Evolutionary conservation across 2,797 vertebrate species (phyloP).

Genomic region (Propithecus perrieri): DNA sequence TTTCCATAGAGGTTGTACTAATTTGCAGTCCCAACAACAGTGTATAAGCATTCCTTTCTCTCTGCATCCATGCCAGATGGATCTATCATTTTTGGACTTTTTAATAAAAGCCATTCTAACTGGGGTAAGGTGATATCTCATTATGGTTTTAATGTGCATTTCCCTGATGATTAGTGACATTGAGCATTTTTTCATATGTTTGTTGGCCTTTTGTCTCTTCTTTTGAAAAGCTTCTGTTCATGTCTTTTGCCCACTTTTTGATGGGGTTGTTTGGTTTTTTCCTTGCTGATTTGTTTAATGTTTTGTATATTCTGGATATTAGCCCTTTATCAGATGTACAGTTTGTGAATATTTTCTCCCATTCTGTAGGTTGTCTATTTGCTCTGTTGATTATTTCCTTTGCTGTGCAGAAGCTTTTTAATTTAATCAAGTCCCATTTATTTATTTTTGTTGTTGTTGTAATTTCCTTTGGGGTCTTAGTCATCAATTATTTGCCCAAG

Average conservation of each 20-base stretch:
- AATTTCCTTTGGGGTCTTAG: neutral
- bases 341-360: neutral
- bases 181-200: neutral
- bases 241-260: neutral
- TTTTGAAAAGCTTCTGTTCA: neutral
- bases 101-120: neutral
- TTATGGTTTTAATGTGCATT: neutral
- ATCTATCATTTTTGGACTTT: neutral
- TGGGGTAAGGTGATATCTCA: neutral
- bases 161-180: neutral
- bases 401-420: neutral
- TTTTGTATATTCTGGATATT: neutral
- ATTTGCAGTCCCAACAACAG: neutral
- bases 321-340: neutral
- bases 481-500: neutral
- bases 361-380: neutral
- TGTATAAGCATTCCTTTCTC: neutral
- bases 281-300: neutral
- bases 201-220: neutral
- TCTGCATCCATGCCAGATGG: neutral
- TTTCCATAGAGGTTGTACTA: neutral
- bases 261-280: neutral
- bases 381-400: neutral
- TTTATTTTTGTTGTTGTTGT: neutral
- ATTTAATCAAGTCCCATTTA: neutral